Conservation (phyloP, 2,888 invertebrate genomes). For the Pardosa pseudoannulata region DNA sequence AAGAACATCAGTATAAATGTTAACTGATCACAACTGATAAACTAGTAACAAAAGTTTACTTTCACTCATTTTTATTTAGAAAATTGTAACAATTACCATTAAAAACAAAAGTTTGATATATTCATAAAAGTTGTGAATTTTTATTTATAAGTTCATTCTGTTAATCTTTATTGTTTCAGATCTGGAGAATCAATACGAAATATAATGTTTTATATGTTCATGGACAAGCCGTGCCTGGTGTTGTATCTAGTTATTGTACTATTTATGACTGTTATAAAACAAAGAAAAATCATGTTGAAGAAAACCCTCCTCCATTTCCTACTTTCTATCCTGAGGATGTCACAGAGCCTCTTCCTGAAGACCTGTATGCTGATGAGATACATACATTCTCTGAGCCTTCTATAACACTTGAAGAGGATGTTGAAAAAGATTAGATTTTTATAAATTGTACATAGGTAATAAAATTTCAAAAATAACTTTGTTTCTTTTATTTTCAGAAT, state of each 20-base stretch:
- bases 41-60: too few relatives aligned
- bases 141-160: too few relatives aligned
- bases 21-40: too few relatives aligned
- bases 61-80: too few relatives aligned
- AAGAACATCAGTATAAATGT: too few relatives aligned
- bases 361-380: constrained; percentile 86
- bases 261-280: constrained; percentile 89
- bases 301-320: constrained; percentile 85
- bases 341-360: constrained; percentile 82
- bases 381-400: constrained; percentile 86
- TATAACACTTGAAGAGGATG: constrained; percentile 81
- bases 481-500: too few relatives aligned
- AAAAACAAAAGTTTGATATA: too few relatives aligned
- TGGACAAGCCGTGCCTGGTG: constrained; percentile 89
- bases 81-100: too few relatives aligned
- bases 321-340: constrained; percentile 83
- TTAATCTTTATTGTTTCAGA: constrained; percentile 82
- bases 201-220: constrained; percentile 93
- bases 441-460: too few relatives aligned
- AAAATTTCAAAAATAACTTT: too few relatives aligned
- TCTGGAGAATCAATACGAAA: constrained; percentile 94
- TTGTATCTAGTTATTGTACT: constrained; percentile 86
- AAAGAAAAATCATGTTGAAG: constrained; percentile 78
- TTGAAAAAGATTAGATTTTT: too few relatives aligned
- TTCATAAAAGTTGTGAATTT: too few relatives aligned